These are phyloP conservation scores for Aplysina aerophoba DNA, from an alignment of 37 sponge, comb jelly and placozoan species.

Conservation along the genomic window DNA sequence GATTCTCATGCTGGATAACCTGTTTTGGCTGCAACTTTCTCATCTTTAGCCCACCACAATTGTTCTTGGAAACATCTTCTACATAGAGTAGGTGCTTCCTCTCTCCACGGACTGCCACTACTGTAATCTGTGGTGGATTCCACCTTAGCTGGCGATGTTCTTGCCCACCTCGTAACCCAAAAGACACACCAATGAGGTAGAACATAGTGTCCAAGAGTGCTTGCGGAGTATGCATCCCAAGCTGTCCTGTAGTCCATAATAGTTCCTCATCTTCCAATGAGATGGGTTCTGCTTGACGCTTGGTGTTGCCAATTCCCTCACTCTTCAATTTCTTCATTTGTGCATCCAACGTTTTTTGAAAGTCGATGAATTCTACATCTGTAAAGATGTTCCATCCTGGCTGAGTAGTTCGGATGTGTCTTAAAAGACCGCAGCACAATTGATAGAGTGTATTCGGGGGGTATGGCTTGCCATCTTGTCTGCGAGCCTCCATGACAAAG, in stretches of 20 bases:
- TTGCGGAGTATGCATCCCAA: conserved; percentile 23
- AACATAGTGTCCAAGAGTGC: conserved; percentile 44
- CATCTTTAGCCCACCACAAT: conserved; percentile 41
- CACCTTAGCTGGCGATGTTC: conserved; percentile 51
- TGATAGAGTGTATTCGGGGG: conserved; percentile 53
- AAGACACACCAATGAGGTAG: conserved; percentile 29
- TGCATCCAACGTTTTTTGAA: conserved; percentile 42
- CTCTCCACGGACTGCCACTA: conserved; percentile 6
- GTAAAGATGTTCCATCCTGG: conserved; percentile 14
- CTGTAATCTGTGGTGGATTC: conserved; percentile 33
- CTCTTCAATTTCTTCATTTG: conserved; percentile 47
- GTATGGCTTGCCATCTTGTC: conserved; percentile 36
- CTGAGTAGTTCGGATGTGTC: conserved; percentile 23
- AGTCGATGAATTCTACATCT: conserved; percentile 37
- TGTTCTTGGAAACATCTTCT: conserved; percentile 54
- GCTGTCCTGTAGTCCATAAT: conserved; percentile 45
- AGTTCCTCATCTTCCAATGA: conserved; percentile 44
- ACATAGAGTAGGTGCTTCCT: conserved; percentile 16
- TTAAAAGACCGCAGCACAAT: conserved; percentile 44
- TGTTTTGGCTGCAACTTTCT: neutral
- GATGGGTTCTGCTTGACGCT: conserved; percentile 48
- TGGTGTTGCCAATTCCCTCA: conserved; percentile 37
- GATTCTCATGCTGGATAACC: conserved; percentile 4
- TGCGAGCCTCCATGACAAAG: conserved; percentile 41
- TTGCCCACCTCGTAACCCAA: conserved; percentile 39